These are phyloP conservation scores for Rambutsinella grinnellia DNA, from an alignment of 2,888 invertebrate species.

Conservation along the genomic window DNA sequence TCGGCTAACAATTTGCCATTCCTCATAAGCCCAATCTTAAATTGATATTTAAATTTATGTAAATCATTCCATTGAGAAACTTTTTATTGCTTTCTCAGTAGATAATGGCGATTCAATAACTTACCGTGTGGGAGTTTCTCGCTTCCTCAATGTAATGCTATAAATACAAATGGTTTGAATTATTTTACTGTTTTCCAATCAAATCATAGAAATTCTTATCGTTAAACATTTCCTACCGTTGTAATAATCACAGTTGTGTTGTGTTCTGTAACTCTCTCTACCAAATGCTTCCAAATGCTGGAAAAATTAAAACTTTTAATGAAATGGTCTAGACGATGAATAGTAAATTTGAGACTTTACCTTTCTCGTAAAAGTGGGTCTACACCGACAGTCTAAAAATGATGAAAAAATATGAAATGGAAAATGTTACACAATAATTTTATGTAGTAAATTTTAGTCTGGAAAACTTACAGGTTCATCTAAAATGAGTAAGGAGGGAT, in stretches of 20 bases:
- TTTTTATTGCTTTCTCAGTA: background rate
- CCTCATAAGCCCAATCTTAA: conserved; percentile 92
- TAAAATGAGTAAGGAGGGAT: conserved; percentile 77
- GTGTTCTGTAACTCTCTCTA: conserved; percentile 89
- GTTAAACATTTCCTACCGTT: conserved; percentile 70
- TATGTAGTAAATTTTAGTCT: too few species aligned
- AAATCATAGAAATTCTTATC: background rate
- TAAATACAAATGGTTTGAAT: background rate
- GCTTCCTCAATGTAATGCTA: conserved; percentile 54
- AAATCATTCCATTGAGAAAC: background rate
- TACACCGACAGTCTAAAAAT: conserved; percentile 93
- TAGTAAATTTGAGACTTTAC: conserved; percentile 6
- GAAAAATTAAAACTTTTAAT: background rate
- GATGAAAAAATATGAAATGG: background rate
- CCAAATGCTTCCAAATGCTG: conserved; percentile 94
- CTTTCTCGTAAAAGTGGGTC: conserved; percentile 89
- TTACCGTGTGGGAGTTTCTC: conserved; percentile 36
- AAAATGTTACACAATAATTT: too few species aligned
- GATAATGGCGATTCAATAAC: background rate
- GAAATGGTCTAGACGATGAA: background rate
- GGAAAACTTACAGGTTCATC: conserved; percentile 41
- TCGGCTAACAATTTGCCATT: conserved; percentile 91
- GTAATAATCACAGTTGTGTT: conserved; percentile 95
- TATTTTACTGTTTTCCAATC: background rate
- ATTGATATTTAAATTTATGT: conserved; percentile 2